Base-by-base conservation (phyloP, 1,140 invertebrate genomes). In the Drosophila takahashii region DNA sequence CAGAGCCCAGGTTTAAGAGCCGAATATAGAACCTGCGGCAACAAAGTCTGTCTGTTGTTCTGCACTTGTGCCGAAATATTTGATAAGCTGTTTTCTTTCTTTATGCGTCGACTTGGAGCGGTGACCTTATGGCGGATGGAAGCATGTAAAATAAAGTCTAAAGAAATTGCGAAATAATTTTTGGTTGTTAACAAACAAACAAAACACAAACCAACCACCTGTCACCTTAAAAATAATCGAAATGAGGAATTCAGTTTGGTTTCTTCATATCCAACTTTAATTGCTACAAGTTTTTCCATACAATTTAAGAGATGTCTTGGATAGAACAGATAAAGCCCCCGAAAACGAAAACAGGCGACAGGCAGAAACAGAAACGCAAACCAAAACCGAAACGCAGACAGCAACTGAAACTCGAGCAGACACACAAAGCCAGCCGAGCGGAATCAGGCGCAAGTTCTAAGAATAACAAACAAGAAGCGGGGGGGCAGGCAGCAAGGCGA, bases 11-110 rank as follows among this genome's bases (percentile, higher is more conserved):
- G 26, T 13, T 13, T 27, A 26, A 32, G 10, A 54, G 13, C 13
- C 15, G 5, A 18, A 6, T 9, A 22, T 15, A 42, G 7, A 11
- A 5, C 27, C 15, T 13, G 18, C 47, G 57, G 8, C n/a, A 9
- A 10, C 26, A 37, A 26, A 18, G 10, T 22, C 18, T 8, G 29
- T 37, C 18, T 8, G 29, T 37, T 52, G 29, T 26, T 32, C 34
- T 8, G 5, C 13, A 10, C 41, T 41, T 22, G 37, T 45, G 48
- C 6, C 16, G 42, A 32, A 59, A 70, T 78, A 69, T 74, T 83
- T 83, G 56, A 61, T 78, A 83, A 83, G 66, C 53, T 66, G 70
- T 78, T 81, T 50, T 72, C 59, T 81, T 50, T 72, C 59, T 9
- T 27, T 18, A 22, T 51, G 8, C 18, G 2, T 39, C 15, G 8